Conservation (phyloP, 2,797 vertebrate genomes). For the Rhynchotus rufescens region DNA sequence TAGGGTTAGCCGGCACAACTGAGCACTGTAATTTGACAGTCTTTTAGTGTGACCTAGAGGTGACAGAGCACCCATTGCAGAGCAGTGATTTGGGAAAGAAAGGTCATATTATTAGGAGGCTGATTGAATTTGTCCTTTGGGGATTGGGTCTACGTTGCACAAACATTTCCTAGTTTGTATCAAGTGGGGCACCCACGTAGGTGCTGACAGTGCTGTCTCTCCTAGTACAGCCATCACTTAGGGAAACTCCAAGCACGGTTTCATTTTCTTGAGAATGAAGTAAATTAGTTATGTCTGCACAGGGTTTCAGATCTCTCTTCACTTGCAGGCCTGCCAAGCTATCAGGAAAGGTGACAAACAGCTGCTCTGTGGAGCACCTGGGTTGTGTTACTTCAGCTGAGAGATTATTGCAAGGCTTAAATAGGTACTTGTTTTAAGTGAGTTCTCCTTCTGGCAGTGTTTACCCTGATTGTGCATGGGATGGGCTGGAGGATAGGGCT, state of each 20-base stretch:
- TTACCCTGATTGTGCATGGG: not conserved
- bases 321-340: conserved; percentile 29
- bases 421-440: not conserved
- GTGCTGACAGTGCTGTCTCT: not conserved
- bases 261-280: conserved; percentile 46
- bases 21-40: not conserved
- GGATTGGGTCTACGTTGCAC: not conserved
- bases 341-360: conserved; percentile 37
- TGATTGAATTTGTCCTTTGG: not conserved
- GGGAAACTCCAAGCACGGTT: conserved; percentile 23
- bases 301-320: conserved; percentile 35
- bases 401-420: not conserved
- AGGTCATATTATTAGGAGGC: not conserved
- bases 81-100: not conserved
- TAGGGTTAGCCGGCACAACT: not conserved
- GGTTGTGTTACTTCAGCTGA: conserved; percentile 35
- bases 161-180: not conserved
- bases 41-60: not conserved
- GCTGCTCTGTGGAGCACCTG: conserved; percentile 36
- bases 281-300: conserved; percentile 16
- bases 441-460: not conserved
- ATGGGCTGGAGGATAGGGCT: not conserved
- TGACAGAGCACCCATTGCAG: not conserved
- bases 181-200: not conserved
- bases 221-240: conserved; percentile 1